phyloP scores from a whole-genome alignment of 2,113 vertebrate species.

The Collichthys lucidus region DNA sequence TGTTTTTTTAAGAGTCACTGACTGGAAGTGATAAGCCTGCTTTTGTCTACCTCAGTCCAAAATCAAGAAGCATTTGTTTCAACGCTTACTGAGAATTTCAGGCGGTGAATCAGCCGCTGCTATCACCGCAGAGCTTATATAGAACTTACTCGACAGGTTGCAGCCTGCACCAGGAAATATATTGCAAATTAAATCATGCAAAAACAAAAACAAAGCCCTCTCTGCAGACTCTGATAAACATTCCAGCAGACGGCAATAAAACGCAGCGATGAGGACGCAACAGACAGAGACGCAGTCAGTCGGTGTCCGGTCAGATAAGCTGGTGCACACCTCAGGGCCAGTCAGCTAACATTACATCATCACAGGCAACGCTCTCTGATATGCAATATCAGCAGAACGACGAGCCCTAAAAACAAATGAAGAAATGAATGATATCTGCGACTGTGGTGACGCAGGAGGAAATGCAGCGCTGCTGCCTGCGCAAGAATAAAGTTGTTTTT shows the following conservation, averaged over 20 bases:
- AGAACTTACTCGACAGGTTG: neutral
- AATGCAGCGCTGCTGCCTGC: too few relatives aligned
- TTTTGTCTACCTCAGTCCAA: neutral
- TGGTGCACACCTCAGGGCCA: slow-evolving; percentile 28
- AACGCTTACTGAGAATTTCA: neutral
- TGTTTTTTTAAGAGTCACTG: neutral
- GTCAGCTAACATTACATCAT: slow-evolving; percentile 54
- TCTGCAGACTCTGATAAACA: slow-evolving; percentile 22
- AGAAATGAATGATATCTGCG: slow-evolving; percentile 41
- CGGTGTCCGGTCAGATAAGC: slow-evolving; percentile 35
- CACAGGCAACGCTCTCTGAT: slow-evolving; percentile 33
- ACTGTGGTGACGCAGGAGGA: neutral
- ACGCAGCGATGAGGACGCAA: slow-evolving; percentile 3
- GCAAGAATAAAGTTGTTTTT: too few relatives aligned
- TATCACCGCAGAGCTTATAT: neutral
- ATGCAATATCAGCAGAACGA: slow-evolving; percentile 26
- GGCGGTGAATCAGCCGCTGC: neutral
- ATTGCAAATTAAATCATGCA: neutral
- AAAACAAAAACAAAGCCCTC: neutral
- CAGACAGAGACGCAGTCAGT: slow-evolving; percentile 39
- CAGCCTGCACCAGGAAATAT: neutral
- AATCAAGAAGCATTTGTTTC: neutral
- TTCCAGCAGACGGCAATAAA: slow-evolving; percentile 40
- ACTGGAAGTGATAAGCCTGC: too few relatives aligned
- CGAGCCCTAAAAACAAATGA: slow-evolving; percentile 64